These are phyloP conservation scores for Bombus huntii DNA, from an alignment of 1,140 invertebrate species.

Conservation along the genomic window DNA sequence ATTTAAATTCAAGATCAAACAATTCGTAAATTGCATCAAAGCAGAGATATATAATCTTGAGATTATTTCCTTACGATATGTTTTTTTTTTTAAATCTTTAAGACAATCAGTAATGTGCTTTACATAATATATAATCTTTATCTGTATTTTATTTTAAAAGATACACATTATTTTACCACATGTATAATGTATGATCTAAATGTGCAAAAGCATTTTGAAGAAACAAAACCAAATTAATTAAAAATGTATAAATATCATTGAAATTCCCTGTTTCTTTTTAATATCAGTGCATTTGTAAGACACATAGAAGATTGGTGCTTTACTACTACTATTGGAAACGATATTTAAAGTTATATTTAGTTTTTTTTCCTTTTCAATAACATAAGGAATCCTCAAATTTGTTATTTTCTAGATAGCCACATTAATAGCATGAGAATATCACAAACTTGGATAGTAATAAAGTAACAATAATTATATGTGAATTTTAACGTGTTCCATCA, in stretches of 20 bases:
- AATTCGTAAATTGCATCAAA: not conserved
- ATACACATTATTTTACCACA: constrained; percentile 34
- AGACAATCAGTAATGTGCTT: constrained; percentile 1
- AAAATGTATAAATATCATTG: constrained; percentile 47
- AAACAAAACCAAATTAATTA: constrained; percentile 26
- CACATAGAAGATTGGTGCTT: constrained; percentile 41
- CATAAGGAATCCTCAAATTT: constrained; percentile 3
- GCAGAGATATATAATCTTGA: constrained; percentile 14
- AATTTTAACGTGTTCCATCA: constrained; percentile 80
- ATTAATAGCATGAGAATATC: constrained; percentile 57
- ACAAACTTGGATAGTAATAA: constrained; percentile 58
- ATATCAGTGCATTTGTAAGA: constrained; percentile 44
- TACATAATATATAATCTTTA: constrained; percentile 28
- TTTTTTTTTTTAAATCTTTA: not conserved
- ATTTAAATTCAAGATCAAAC: constrained; percentile 15
- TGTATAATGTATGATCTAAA: constrained; percentile 34
- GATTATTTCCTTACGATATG: constrained; percentile 37
- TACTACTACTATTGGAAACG: constrained; percentile 24
- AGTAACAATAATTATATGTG: constrained; percentile 75
- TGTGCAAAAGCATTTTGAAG: constrained; percentile 14
- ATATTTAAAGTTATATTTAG: constrained; percentile 26
- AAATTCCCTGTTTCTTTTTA: constrained; percentile 23
- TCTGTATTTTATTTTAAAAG: constrained; percentile 38
- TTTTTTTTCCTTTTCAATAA: constrained; percentile 4
- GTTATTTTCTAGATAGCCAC: constrained; percentile 38